Conservation (phyloP, 2,888 invertebrate species). For the Drosophila cognata region DNA sequence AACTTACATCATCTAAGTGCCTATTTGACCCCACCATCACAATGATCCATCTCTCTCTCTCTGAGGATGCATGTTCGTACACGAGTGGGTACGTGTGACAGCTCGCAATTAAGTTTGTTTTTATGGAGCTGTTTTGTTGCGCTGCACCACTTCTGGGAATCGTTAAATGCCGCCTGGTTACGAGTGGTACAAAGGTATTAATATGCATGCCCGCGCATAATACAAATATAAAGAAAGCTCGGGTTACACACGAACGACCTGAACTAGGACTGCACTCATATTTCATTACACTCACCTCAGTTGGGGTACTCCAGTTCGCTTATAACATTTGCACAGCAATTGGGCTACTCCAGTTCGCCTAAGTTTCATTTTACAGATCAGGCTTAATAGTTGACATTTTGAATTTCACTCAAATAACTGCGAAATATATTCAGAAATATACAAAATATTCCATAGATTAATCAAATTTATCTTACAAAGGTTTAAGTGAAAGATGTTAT, state of each 20-base stretch:
- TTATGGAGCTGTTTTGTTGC: slow-evolving; percentile 54
- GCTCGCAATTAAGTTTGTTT: slow-evolving; percentile 80
- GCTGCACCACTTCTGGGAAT: slow-evolving; percentile 67
- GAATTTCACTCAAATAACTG: not conserved
- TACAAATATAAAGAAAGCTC: slow-evolving; percentile 79
- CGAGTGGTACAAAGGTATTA: slow-evolving; percentile 55
- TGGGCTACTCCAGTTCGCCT: slow-evolving; percentile 10
- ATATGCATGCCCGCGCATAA: slow-evolving; percentile 78
- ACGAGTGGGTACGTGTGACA: slow-evolving; percentile 55
- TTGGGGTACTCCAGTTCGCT: slow-evolving; percentile 11
- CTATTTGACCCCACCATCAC: slow-evolving; percentile 44
- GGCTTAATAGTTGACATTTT: not conserved
- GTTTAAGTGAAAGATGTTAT: not conserved
- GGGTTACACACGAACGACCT: slow-evolving; percentile 75
- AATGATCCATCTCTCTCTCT: slow-evolving; percentile 31
- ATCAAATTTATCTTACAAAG: not conserved
- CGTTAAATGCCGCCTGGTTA: slow-evolving; percentile 47
- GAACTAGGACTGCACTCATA: slow-evolving; percentile 62
- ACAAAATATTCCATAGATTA: not conserved
- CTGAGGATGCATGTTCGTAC: slow-evolving; percentile 14
- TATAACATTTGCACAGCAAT: not conserved
- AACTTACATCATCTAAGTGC: slow-evolving; percentile 53
- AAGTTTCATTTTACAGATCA: not conserved
- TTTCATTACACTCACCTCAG: slow-evolving; percentile 44
- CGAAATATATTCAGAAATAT: not conserved